Base-by-base conservation (phyloP, 2,113 vertebrate genomes). In the Heliornis fulica region DNA sequence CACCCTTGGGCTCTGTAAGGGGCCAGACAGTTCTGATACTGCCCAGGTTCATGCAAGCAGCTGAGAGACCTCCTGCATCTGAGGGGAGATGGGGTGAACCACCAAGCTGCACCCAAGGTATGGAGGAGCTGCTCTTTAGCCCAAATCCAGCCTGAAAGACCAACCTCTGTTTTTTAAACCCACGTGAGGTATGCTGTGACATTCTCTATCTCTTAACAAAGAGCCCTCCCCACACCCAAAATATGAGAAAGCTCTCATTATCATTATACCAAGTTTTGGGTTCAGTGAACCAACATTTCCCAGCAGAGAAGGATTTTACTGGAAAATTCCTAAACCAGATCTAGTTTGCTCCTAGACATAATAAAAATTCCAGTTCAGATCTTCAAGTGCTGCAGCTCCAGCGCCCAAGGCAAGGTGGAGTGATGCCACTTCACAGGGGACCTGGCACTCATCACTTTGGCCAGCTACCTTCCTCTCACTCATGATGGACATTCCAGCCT, bases 381-480 rank as follows among this genome's bases (percentile, higher is more conserved):
- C 66, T 40, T 64, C 56, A 63, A 88, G 56, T 46, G 65, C 51
- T 71, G n/a, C 66, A 87, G 70, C n/a, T 84, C 59, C 83, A 38
- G 56, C 0, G 3, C 87, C 82, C 0, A 1, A 76, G 65, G 92
- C 65, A 84, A 48, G 78, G 57, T 71, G 78, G 36, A 91, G 59
- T 20, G 13, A 51, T 93, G 91, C 83, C 86, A 88, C 76, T 83
- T 93, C 91, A 92, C 86, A 68, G 18, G 54, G 51, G 59, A 60
- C 60, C 51, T 93, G 83, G 88, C 79, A 61, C 64, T 21, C 64
- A 3, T 22, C 1, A 2, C 50, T 54, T 59, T 46, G 71, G 54
- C 66, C 88, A 85, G 45, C 64, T 50, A 4, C 59, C 71, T 80
- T 68, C 36, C 54, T 81, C 79, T n/a, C 5, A 0, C 50, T 94